Percentiles rank a stretch among this genome's conserved stretches.
These are phyloP conservation scores for Lophochroa leadbeateri DNA, from an alignment of 2,113 vertebrate genomes.

Conservation along the genomic window DNA sequence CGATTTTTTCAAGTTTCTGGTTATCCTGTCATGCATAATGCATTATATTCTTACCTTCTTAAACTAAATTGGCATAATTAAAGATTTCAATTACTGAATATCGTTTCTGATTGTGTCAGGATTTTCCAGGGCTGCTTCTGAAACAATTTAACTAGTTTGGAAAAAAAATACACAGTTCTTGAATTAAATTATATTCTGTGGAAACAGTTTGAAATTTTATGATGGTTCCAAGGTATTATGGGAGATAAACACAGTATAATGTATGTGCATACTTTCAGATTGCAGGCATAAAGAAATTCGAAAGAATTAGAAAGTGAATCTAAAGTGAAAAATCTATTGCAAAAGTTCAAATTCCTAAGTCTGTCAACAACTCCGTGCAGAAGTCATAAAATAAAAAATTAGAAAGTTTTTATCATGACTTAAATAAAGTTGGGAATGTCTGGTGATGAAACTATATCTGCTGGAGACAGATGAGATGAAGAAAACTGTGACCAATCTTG, in stretches of 20 bases:
- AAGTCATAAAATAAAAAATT: slow-evolving; percentile 19
- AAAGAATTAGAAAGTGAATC: background rate
- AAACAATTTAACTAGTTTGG: background rate
- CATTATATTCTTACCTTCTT: background rate
- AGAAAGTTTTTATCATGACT: slow-evolving; percentile 35
- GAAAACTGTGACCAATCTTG: slow-evolving; percentile 27
- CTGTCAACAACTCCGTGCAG: background rate
- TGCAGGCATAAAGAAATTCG: background rate
- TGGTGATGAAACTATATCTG: slow-evolving; percentile 41
- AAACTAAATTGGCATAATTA: slow-evolving; percentile 24
- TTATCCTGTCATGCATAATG: background rate
- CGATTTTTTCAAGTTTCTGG: background rate
- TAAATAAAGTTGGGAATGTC: slow-evolving; percentile 41
- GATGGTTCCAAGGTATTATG: background rate
- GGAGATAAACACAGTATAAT: background rate
- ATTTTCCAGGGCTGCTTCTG: background rate
- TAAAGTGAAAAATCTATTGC: background rate
- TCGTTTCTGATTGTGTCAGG: slow-evolving; percentile 10
- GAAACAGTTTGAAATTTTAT: background rate
- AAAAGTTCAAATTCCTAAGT: slow-evolving; percentile 8
- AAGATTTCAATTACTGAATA: background rate
- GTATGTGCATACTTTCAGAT: background rate
- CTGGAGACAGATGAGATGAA: slow-evolving; percentile 60
- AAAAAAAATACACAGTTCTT: background rate
- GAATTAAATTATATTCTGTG: background rate